Base-by-base conservation (phyloP, 2,888 invertebrate genomes). In the Lydus trimaculatus region DNA sequence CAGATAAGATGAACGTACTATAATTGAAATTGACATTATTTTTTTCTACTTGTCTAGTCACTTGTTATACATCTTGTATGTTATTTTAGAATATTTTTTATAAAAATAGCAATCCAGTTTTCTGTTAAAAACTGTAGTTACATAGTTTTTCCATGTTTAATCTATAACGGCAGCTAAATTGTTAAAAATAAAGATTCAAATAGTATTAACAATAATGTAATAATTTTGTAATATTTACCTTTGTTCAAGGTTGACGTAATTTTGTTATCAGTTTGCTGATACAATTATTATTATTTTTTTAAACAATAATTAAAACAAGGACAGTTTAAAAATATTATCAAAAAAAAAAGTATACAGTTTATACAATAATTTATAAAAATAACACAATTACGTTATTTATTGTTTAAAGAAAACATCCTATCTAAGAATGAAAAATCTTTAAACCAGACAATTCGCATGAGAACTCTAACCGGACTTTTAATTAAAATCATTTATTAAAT, bases 251-350 rank as follows among this genome's bases (percentile, higher is more conserved):
- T 48, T 43, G 43, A 13, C n/a, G n/a, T 17, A 43, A 48, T 48
- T 48, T 8, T 48, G 20, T 48, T 48, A 48, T 48, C 48, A 48
- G 48, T 48, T 48, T 48, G 48, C 20, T 48, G 48, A 43, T 43
- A 43, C 17, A 15, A 13, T 33, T 33, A 13, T 31, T 36, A 13
- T 36, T 8, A 31, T 31, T 31, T 31, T 43, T 48, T 48, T 20
- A 48, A 48, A 48, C 48, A 48, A 23, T 48, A 48, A 48, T 9
- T 48, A 20, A 48, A 20, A 48, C 48, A 48, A 48, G 48, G 48
- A 20, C 48, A 36, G 1, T 33, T 3, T 28, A 2, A 28, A 33
- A 33, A 33, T 33, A 33, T 33, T 33, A n/a, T n/a, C n/a, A n/a
- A n/a, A n/a, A n/a, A n/a, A n/a, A n/a, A 39, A 39, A 48, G 17